Percentiles rank a stretch among this genome's conserved stretches.
These are phyloP conservation scores for Dermolepida albohirtum DNA, from an alignment of 2,888 invertebrate genomes.

Conservation along the genomic window DNA sequence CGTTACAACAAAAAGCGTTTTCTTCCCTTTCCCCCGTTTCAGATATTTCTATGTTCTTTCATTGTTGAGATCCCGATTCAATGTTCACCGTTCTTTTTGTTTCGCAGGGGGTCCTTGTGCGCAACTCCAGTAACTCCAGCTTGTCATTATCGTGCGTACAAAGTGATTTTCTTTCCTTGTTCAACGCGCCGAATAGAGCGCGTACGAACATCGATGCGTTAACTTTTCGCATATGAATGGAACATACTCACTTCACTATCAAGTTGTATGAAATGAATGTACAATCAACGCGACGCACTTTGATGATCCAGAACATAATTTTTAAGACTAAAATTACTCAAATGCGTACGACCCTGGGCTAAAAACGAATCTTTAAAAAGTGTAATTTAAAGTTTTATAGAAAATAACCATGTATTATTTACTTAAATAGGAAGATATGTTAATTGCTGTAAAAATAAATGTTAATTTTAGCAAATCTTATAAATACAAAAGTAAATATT, in stretches of 20 bases:
- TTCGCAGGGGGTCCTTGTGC: slow-evolving; percentile 44
- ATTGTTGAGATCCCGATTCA: slow-evolving; percentile 52
- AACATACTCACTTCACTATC: slow-evolving; percentile 49
- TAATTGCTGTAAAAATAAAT: no score
- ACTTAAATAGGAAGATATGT: no score
- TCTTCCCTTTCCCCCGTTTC: slow-evolving; percentile 16
- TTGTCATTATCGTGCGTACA: slow-evolving; percentile 39
- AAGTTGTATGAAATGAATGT: slow-evolving; percentile 29
- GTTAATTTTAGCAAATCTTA: no score
- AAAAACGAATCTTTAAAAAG: no score
- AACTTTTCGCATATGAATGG: slow-evolving; percentile 35
- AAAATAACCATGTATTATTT: no score
- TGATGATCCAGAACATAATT: neutral
- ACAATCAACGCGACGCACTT: slow-evolving; percentile 42
- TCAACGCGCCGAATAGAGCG: slow-evolving; percentile 6
- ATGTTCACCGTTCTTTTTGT: slow-evolving; percentile 49
- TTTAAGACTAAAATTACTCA: no score
- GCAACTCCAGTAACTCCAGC: slow-evolving; percentile 43
- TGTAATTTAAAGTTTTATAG: no score
- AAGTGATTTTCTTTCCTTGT: slow-evolving; percentile 35
- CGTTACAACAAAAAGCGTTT: slow-evolving; percentile 26
- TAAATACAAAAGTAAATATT: no score
- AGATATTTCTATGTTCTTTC: slow-evolving; percentile 47
- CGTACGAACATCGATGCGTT: slow-evolving; percentile 6
- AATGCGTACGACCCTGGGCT: no score